These are phyloP conservation scores for Emys orbicularis DNA, from an alignment of 2,797 vertebrate genomes.

Conservation along the genomic window DNA sequence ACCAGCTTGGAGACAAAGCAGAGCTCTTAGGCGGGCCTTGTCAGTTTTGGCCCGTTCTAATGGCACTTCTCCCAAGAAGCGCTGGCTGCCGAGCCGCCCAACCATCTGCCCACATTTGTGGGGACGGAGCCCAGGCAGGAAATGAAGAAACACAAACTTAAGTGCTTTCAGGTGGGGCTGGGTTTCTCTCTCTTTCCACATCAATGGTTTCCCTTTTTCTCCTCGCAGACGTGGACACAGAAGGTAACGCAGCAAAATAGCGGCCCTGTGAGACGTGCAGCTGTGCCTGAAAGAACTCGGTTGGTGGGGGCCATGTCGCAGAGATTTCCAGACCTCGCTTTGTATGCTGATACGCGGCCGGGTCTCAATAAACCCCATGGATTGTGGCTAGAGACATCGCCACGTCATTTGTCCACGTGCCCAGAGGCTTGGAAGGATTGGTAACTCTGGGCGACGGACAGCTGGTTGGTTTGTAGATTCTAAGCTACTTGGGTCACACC, in stretches of 20 bases:
- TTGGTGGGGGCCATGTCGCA: not conserved
- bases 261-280: not conserved
- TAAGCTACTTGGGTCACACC: not conserved
- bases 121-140: not conserved
- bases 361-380: conserved; percentile 36
- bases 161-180: conserved; percentile 15
- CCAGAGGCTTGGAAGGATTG: not conserved
- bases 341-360: rapidly evolving
- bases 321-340: not conserved
- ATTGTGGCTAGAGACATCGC: not conserved
- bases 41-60: not conserved
- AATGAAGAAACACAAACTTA: not conserved
- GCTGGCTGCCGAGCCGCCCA: not conserved
- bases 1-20: not conserved
- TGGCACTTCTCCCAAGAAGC: not conserved
- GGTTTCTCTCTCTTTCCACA: not conserved
- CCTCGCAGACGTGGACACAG: conserved; percentile 14
- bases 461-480: not conserved
- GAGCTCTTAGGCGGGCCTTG: not conserved
- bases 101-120: not conserved
- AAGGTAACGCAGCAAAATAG: not conserved
- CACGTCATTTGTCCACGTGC: not conserved
- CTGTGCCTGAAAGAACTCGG: not conserved
- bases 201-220: not conserved
- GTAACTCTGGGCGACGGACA: rapidly evolving